phyloP scores from a whole-genome alignment of 2,113 vertebrate genomes.

The Ophiodon elongatus region DNA sequence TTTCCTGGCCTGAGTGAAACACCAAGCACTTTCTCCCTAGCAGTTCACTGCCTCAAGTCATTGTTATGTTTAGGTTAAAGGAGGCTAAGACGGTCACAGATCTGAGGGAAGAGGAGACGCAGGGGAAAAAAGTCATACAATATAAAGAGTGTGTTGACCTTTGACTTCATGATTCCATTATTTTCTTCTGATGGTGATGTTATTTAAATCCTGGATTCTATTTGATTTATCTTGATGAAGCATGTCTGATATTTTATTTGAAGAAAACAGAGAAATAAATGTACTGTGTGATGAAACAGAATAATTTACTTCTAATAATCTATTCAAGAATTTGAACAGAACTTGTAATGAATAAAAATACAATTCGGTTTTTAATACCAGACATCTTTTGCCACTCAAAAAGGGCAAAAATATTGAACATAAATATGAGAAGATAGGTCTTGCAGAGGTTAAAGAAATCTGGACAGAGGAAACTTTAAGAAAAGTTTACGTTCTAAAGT shows the following conservation, averaged over 20 bases:
- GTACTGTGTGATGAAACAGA: not conserved
- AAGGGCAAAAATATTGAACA: not conserved
- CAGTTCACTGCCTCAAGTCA: conserved; percentile 20
- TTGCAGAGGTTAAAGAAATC: conserved; percentile 4
- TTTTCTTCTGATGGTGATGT: not conserved
- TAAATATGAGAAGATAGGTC: not conserved
- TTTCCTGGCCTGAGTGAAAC: conserved; percentile 45
- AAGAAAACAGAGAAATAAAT: not conserved
- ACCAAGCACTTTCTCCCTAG: conserved; percentile 33
- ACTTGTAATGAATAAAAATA: not conserved
- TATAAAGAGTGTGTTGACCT: not conserved
- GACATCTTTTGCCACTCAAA: not conserved
- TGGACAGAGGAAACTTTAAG: not conserved
- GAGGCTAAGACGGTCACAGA: conserved; percentile 5
- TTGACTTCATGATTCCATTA: not conserved
- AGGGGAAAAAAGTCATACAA: not conserved
- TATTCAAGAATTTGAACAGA: not conserved
- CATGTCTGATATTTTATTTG: not conserved
- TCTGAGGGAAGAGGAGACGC: conserved; percentile 8
- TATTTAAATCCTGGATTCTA: not conserved
- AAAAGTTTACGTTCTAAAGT: conserved; percentile 11
- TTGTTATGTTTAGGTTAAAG: conserved; percentile 27
- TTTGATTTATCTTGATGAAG: not conserved
- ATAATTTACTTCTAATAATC: not conserved
- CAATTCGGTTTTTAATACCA: not conserved